Base-by-base conservation (phyloP, 2,888 invertebrate species). In the Opisthograptis luteolata region DNA sequence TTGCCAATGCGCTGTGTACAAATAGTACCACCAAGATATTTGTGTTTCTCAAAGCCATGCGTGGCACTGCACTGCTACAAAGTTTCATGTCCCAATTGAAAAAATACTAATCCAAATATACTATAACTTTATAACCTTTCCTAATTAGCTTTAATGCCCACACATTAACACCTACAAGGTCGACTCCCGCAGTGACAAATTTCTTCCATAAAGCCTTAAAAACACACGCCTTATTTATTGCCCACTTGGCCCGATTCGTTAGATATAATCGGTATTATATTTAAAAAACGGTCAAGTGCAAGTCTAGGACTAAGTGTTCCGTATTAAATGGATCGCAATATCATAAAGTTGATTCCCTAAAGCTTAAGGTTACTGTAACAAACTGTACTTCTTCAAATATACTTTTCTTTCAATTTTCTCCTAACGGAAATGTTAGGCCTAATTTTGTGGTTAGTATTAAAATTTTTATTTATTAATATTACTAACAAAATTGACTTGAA, bases 161-260 rank as follows among this genome's bases (percentile, higher is more conserved):
- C 42, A 42, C 37, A 52, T 48, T 42, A 48, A 54, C 32, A 58
- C 31, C 52, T 19, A 35, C 55, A 63, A 70, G 64, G 70, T 60
- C 56, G 42, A 9, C 20, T 43, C 57, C 49, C 56, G 58, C 55
- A 58, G 49, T 73, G 71, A 71, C 66, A 73, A 68, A 71, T 70
- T 59, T 59, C 62, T 50, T 63, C 56, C 62, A 69, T 67, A 67
- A 68, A 66, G 51, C 59, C 60, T 58, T 62, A 57, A 65, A 60
- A 62, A 64, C 64, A 76, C 75, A 77, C 76, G 72, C 72, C 71
- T 71, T 81, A 82, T 83, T 83, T 81, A 84, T 75, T 67, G 68
- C 64, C 60, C 48, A 48, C 27, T 36, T 73, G 74, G 67, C 75
- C 75, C 69, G 70, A 71, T 73, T 71, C 68, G 64, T 71, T 66